Evolutionary conservation across 2,888 invertebrate genomes (phyloP), one percentile per base, ranked within the genome.

Genomic region (Leptodirus hochenwartii): DNA sequence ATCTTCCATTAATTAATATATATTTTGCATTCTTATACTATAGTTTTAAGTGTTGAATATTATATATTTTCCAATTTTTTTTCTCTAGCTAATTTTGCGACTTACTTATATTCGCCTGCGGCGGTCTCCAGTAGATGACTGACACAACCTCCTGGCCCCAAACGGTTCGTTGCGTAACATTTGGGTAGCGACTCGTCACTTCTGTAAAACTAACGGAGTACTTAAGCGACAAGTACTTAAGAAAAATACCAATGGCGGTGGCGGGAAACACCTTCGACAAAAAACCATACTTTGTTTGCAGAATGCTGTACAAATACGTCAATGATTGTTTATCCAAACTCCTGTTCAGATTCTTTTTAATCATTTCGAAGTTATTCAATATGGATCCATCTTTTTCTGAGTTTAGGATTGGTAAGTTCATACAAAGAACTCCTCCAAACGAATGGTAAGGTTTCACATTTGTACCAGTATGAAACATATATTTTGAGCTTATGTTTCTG

Each of bases 81-180:
- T n/a, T n/a, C n/a, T n/a, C n/a, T n/a, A 27, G 10, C 25, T 5
- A 31, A 11, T 23, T 24, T 17, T 14, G 13, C 11, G 27, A 39
- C 70, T 64, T 50, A 77, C 78, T 69, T 37, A 75, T 74, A 50
- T 78, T 78, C 30, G 76, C 74, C 50, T 77, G 78, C 1, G 76
- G 74, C 8, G 78, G 77, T 39, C 74, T 58, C 75, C 75, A 78
- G 44, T 74, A 76, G 30, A 77, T 54, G 0, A 69, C 65, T 22
- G 62, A 60, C 3, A 63, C 63, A 2, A 77, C 61, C 5, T 64
- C 61, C 36, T 75, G 69, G 1, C 74, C 71, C 64, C 75, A 74
- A 11, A 71, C 41, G 5, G 71, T 67, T 2, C 57, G 60, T 36
- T 68, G 58, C 3, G 53, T 52, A 39, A 53, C 44, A 35, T 49